A percentile compares a stretch with the other conserved stretches of the same genome.
Conservation (phyloP, 1,140 invertebrate genomes). For the Xylocopa sonorina region DNA sequence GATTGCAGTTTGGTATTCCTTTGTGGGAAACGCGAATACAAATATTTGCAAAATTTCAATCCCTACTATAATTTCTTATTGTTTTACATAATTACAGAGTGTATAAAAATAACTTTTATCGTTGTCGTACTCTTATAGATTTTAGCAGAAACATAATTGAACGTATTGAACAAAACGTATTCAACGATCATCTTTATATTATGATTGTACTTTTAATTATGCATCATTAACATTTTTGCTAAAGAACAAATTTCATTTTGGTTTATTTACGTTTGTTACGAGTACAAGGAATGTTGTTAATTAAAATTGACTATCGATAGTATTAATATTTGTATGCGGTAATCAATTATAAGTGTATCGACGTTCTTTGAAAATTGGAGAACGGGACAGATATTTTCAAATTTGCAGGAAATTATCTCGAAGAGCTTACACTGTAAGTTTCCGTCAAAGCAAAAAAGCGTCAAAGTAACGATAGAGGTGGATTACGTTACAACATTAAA, state of each 20-base stretch:
- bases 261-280: not conserved
- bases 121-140: not conserved
- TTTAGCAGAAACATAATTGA: not conserved
- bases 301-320: too few relatives aligned
- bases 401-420: not conserved
- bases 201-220: not conserved
- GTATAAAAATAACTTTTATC: not conserved
- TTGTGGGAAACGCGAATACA: not conserved
- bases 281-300: not conserved
- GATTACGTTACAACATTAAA: slow-evolving; percentile 2
- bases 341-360: too few relatives aligned
- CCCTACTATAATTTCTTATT: not conserved
- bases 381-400: not conserved
- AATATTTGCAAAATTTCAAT: not conserved
- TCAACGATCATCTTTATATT: not conserved
- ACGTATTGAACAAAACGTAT: not conserved
- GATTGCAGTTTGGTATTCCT: slow-evolving; percentile 4
- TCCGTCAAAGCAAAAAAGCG: not conserved
- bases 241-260: too few relatives aligned
- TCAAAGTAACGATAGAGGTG: not conserved
- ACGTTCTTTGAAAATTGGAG: too few relatives aligned
- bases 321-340: too few relatives aligned
- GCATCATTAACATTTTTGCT: not conserved
- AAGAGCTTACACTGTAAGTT: not conserved
- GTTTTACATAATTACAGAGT: not conserved